Evolutionary conservation across 1,140 invertebrate genomes (phyloP).

Genomic region (Lepidostoma basale): DNA sequence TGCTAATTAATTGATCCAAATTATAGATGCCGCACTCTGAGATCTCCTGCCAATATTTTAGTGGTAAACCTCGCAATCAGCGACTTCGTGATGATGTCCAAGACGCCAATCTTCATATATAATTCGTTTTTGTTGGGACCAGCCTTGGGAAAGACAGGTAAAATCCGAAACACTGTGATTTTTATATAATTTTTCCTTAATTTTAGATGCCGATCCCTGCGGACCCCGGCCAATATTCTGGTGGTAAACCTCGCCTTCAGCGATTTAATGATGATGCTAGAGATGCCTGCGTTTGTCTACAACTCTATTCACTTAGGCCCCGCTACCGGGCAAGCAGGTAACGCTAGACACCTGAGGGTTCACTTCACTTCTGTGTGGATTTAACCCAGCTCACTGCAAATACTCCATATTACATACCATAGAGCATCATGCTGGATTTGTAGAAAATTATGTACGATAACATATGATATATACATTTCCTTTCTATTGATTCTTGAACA

Average conservation of each 20-base stretch:
- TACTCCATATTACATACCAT: no score
- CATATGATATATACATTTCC: no score
- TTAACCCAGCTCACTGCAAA: no score
- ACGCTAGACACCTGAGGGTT: no score
- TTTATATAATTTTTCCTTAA: no score
- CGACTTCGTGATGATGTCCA: slow-evolving; percentile 73
- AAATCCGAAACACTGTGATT: no score
- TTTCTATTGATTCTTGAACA: no score
- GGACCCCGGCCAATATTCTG: slow-evolving; percentile 78
- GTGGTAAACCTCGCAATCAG: slow-evolving; percentile 79
- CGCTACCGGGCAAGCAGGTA: slow-evolving; percentile 69
- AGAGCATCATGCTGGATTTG: no score
- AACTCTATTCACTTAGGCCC: slow-evolving; percentile 73
- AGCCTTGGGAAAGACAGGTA: slow-evolving; percentile 70
- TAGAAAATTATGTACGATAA: no score
- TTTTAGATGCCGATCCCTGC: slow-evolving; percentile 70
- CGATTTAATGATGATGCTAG: slow-evolving; percentile 73
- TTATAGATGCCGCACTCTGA: slow-evolving; percentile 69
- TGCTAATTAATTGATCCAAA: background rate
- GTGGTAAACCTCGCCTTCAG: slow-evolving; percentile 80
- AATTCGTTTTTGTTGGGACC: slow-evolving; percentile 73
- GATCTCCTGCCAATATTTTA: slow-evolving; percentile 77
- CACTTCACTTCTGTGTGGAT: no score
- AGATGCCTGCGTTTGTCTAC: slow-evolving; percentile 74
- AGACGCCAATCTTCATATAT: slow-evolving; percentile 74